Evolutionary conservation across 2,797 vertebrate species (phyloP).

Genomic region (Cirrhinus mrigala): DNA sequence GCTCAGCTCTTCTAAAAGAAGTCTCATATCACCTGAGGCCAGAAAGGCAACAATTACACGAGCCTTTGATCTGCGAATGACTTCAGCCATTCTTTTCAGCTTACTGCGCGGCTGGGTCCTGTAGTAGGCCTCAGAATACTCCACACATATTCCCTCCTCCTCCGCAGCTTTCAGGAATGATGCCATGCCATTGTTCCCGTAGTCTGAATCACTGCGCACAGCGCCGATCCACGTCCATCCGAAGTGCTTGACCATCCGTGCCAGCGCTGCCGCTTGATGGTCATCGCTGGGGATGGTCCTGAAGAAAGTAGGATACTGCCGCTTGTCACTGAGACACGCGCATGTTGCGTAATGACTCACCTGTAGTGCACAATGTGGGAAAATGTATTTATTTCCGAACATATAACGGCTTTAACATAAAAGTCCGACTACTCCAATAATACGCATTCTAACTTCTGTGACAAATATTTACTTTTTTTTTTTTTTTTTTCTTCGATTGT

Average conservation of each 20-base stretch:
- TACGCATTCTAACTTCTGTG: not conserved
- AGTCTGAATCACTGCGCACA: too few relatives aligned
- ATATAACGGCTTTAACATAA: not conserved
- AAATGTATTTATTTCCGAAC: not conserved
- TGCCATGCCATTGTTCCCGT: too few relatives aligned
- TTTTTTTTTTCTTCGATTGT: too few relatives aligned
- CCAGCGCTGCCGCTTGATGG: too few relatives aligned
- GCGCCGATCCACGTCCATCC: too few relatives aligned
- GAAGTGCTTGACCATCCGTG: constrained; percentile 46
- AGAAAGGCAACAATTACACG: constrained; percentile 71
- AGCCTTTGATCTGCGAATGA: constrained; percentile 65
- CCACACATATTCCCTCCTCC: too few relatives aligned
- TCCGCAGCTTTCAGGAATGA: too few relatives aligned
- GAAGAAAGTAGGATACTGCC: constrained; percentile 26
- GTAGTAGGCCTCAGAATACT: constrained; percentile 13
- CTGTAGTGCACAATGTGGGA: not conserved
- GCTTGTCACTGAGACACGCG: constrained; percentile 31
- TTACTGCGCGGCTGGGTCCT: constrained; percentile 64
- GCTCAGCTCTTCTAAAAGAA: constrained; percentile 69
- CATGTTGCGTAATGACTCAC: constrained; percentile 53
- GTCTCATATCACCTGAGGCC: constrained; percentile 65
- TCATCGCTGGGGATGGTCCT: too few relatives aligned
- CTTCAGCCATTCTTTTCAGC: constrained; percentile 68
- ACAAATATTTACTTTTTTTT: not conserved
- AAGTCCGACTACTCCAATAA: not conserved